phyloP scores from a whole-genome alignment of 1,140 invertebrate genomes.

The Musca vetustissima region DNA sequence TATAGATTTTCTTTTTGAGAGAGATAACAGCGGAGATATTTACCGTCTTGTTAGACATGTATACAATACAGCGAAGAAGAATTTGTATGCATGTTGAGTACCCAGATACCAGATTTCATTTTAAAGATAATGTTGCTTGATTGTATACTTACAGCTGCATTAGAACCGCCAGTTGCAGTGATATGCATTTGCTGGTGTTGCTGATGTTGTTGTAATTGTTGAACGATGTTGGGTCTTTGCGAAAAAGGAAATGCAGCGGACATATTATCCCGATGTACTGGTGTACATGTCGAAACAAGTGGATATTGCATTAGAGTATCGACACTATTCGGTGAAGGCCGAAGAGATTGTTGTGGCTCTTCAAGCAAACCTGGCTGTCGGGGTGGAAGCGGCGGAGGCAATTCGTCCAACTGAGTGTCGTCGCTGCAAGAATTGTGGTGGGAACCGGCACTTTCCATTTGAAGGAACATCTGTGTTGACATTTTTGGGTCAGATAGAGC shows the following conservation, averaged over 20 bases:
- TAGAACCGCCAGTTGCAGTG: neutral
- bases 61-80: too few relatives aligned
- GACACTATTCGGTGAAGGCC: conserved; percentile 53
- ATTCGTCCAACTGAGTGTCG: conserved; percentile 36
- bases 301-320: conserved; percentile 54
- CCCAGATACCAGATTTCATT: neutral
- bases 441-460: conserved; percentile 43
- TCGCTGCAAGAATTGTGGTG: neutral
- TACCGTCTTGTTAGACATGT: neutral
- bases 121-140: neutral
- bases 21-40: too few relatives aligned
- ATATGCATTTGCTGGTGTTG: conserved; percentile 25
- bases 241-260: conserved; percentile 52
- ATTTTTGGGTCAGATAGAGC: conserved; percentile 55
- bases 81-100: too few relatives aligned
- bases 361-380: conserved; percentile 50
- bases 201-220: conserved; percentile 56
- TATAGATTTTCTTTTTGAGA: conserved; percentile 6
- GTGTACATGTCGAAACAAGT: conserved; percentile 51
- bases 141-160: conserved; percentile 19
- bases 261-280: conserved; percentile 51
- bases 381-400: conserved; percentile 52
- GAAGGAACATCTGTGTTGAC: conserved; percentile 55
- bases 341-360: conserved; percentile 34
- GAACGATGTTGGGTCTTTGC: conserved; percentile 61